Base-by-base conservation (phyloP, 1,140 invertebrate genomes). In the Andricus grossulariae region DNA sequence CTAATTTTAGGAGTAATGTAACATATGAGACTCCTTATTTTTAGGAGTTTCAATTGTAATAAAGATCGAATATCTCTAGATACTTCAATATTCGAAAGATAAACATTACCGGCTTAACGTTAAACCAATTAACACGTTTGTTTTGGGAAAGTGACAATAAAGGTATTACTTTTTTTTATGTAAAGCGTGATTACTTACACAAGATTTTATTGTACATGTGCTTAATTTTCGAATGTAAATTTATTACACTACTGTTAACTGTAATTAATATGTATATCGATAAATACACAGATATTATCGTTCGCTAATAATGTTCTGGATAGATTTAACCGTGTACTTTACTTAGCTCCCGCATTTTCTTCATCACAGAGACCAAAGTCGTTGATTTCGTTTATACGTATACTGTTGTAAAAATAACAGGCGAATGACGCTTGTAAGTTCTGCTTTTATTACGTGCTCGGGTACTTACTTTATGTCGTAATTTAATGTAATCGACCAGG, bases 181-280 rank as follows among this genome's bases (percentile, higher is more conserved):
- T 75, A 51, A 82, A 78, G 51, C 73, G 57, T 77, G 25, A 75
- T 76, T 80, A 82, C 73, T 85, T 83, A 83, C 79, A 11, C 19
- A 75, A 75, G 73, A 51, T 79, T 78, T 54, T 32, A 70, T 72
- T 82, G 75, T 81, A 79, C 66, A 84, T 79, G 78, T 73, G 60
- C 79, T 80, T 85, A 83, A 84, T 85, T 83, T 82, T 49, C 50
- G 70, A 83, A 77, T 85, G 84, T 85, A 85, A 80, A 85, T 85
- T 85, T 83, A 57, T 71, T 80, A 75, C 82, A 76, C 60, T 73
- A 73, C 57, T 81, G 72, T 81, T 77, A 80, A 73, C 16, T 75
- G 55, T 80, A 82, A 80, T 77, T 81, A 76, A 76, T 60, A 80
- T 49, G 52, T 76, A 45, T 72, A 75, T 77, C 77, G 45, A 52